Percentiles rank a stretch among this genome's conserved stretches.
These are phyloP conservation scores for Brachyhypopomus occidentalis DNA, from an alignment of 2,113 vertebrate species.

Conservation along the genomic window DNA sequence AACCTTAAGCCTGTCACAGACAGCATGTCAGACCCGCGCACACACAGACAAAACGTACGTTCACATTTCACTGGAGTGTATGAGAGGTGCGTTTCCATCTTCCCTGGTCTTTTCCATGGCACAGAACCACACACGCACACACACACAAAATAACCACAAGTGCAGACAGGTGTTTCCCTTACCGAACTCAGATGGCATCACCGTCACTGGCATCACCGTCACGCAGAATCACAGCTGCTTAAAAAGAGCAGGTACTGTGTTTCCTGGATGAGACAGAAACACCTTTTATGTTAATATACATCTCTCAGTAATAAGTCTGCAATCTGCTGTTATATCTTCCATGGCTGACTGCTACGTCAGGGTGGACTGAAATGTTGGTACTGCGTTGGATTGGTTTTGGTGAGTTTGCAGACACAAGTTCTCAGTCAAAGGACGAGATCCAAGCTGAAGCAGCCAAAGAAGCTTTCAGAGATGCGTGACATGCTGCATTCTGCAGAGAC, in stretches of 20 bases:
- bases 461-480: background rate
- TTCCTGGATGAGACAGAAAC: slow-evolving; percentile 33
- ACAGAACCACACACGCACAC: background rate
- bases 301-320: slow-evolving; percentile 35
- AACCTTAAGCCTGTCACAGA: too few species aligned
- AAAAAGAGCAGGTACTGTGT: slow-evolving; percentile 28
- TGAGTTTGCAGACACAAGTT: background rate
- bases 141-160: background rate
- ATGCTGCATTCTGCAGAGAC: background rate
- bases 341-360: slow-evolving; percentile 29
- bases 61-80: too few species aligned
- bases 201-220: slow-evolving; percentile 20
- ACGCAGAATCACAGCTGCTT: slow-evolving; percentile 42
- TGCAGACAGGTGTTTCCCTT: background rate
- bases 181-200: background rate
- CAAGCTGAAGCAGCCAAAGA: background rate
- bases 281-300: slow-evolving; percentile 21
- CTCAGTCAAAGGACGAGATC: background rate
- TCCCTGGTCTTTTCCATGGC: background rate
- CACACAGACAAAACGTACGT: too few species aligned
- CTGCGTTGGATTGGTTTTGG: background rate
- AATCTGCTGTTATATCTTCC: background rate
- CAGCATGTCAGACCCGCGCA: too few species aligned
- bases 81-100: background rate
- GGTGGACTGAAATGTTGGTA: background rate